Evolutionary conservation across 2,888 invertebrate species (phyloP).

Genomic region (Amphiduros pacificus): DNA sequence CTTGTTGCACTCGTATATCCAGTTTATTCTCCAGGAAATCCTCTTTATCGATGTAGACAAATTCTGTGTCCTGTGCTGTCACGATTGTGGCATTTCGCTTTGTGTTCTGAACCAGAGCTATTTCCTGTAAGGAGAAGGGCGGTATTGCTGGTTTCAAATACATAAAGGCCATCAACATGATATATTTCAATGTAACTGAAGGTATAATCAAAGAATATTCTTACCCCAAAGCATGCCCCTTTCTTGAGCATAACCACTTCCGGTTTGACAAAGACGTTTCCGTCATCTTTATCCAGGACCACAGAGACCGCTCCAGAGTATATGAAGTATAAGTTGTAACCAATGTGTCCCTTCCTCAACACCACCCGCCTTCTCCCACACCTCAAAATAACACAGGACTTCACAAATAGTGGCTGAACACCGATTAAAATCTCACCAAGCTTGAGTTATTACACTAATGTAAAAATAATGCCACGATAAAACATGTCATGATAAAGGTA

Average conservation of each 20-base stretch:
- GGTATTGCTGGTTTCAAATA: neutral
- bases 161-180: neutral
- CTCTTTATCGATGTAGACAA: conserved; percentile 32
- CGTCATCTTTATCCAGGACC: conserved; percentile 27
- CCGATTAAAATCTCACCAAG: too few species aligned
- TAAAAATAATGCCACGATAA: too few species aligned
- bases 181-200: neutral
- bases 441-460: too few species aligned
- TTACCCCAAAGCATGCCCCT: conserved; percentile 35
- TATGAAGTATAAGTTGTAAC: conserved; percentile 34
- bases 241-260: conserved; percentile 24
- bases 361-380: conserved; percentile 30
- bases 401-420: too few species aligned
- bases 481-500: too few species aligned
- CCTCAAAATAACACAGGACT: conserved; percentile 19
- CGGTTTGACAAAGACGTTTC: conserved; percentile 22
- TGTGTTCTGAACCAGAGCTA: conserved; percentile 32
- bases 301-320: conserved; percentile 32
- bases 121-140: conserved; percentile 25
- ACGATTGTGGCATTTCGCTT: conserved; percentile 33
- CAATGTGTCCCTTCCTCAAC: conserved; percentile 34
- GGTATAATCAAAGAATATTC: neutral
- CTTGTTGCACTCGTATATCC: conserved; percentile 23
- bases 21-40: conserved; percentile 30
- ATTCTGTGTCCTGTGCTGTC: conserved; percentile 29